These are phyloP conservation scores for Graptemys geographica DNA, from an alignment of 2,797 vertebrate genomes.

Conservation along the genomic window DNA sequence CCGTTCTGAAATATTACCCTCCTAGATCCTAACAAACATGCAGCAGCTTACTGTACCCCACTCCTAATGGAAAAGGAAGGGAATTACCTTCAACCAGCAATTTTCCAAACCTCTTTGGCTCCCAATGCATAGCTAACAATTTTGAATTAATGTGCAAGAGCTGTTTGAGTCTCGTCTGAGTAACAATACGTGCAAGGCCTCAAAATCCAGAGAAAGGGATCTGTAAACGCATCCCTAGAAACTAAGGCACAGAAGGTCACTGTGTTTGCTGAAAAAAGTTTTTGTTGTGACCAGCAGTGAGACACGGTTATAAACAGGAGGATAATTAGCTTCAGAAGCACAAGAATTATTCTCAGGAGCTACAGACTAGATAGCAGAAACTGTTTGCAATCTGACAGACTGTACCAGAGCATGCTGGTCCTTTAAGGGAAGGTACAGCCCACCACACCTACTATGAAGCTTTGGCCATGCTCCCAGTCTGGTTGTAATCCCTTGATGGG, in stretches of 20 bases:
- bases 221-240: background rate
- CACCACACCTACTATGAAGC: background rate
- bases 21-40: background rate
- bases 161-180: no score
- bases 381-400: background rate
- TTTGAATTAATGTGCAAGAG: no score
- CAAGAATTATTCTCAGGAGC: background rate
- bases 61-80: background rate
- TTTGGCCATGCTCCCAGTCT: background rate
- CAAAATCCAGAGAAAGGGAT: background rate
- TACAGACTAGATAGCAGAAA: background rate
- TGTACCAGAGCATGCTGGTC: background rate
- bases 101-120: background rate
- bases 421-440: background rate
- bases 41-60: background rate
- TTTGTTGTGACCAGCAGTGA: background rate
- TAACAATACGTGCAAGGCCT: no score
- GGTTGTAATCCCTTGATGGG: background rate
- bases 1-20: background rate
- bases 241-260: background rate
- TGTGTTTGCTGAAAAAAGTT: background rate
- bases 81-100: background rate
- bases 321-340: background rate
- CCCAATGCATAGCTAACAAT: no score
- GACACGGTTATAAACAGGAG: background rate